Percentiles rank a stretch among this genome's conserved stretches.
phyloP scores from a whole-genome alignment of 53 echinoderm and acorn worm species.

The Antedon mediterranea region DNA sequence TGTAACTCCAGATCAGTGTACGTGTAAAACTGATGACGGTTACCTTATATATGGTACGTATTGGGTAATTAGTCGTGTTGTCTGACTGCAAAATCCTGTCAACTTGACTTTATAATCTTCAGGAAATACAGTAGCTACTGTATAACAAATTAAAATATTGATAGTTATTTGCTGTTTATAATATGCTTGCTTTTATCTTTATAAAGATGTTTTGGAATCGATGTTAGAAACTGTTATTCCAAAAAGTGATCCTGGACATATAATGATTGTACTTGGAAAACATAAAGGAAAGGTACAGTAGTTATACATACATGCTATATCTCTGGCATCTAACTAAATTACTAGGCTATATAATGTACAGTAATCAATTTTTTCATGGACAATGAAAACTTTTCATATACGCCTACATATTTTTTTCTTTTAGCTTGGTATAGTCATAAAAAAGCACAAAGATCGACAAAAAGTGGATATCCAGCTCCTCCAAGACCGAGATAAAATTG shows the following conservation, averaged over 20 bases:
- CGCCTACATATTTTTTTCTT: slow-evolving; percentile 3
- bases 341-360: no score
- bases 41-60: slow-evolving; percentile 56
- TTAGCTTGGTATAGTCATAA: slow-evolving; percentile 71
- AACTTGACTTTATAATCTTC: no score
- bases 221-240: slow-evolving; percentile 94
- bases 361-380: no score
- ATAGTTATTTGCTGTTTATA: no score
- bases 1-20: slow-evolving; percentile 48
- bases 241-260: slow-evolving; percentile 54
- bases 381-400: neutral
- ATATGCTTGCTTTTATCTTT: neutral
- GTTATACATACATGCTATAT: no score
- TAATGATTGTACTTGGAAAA: slow-evolving; percentile 78
- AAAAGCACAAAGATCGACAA: slow-evolving; percentile 58
- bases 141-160: no score
- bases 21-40: slow-evolving; percentile 72
- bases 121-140: no score
- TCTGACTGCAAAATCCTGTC: no score
- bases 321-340: no score
- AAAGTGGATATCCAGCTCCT: slow-evolving; percentile 68
- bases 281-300: slow-evolving; percentile 61
- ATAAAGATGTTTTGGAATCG: slow-evolving; percentile 53
- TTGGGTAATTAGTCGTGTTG: no score
- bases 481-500: slow-evolving; percentile 52